Base-by-base conservation (phyloP, 92 coral and sea anemone genomes). In the Pocillopora meandrina region DNA sequence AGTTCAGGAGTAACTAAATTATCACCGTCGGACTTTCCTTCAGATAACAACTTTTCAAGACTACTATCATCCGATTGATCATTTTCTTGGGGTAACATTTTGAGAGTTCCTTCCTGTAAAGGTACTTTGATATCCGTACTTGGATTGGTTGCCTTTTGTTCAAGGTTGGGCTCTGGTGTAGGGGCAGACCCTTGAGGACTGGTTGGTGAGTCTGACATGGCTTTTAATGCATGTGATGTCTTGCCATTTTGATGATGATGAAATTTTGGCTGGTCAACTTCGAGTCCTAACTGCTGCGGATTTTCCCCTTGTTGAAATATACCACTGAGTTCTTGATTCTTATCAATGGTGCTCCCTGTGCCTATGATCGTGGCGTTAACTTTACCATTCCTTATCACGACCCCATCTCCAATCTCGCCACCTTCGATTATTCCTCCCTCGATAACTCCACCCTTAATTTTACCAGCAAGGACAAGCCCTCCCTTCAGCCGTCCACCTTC, bases 381-480 rank as follows among this genome's bases (percentile, higher is more conserved):
- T 10, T 79, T 88, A 21, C 99, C 99, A 20, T 89, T 86, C 33
- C 91, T 93, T 36, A 96, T 92, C 17, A 96, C 71, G 52, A 96
- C 99, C 4, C 99, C 99, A 26, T 96, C 99, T 5, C 96, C 95
- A 64, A 96, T 92, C 84, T 96, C 99, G n/a, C 99, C 99, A 18
- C 99, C 99, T 36, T 92, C 93, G 55, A 96, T 90, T 47, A 94
- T 93, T 1, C 99, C 99, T 7, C 99, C 99, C 63, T 94, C 89
- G 64, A 96, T 94, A 36, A 90, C 78, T 23, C 99, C 99, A n/a
- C 99, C 99, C 71, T 93, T 96, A 56, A 96, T 95, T 78, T 85
- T 94, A 34, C 99, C 99, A 65, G 93, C 93, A 68, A 95, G 88
- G 68, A 96, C 99, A 55, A 91, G 88, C 15, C 99, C 99, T 2